phyloP scores from a whole-genome alignment of 1,140 invertebrate species.

The Macrostomum lignano region DNA sequence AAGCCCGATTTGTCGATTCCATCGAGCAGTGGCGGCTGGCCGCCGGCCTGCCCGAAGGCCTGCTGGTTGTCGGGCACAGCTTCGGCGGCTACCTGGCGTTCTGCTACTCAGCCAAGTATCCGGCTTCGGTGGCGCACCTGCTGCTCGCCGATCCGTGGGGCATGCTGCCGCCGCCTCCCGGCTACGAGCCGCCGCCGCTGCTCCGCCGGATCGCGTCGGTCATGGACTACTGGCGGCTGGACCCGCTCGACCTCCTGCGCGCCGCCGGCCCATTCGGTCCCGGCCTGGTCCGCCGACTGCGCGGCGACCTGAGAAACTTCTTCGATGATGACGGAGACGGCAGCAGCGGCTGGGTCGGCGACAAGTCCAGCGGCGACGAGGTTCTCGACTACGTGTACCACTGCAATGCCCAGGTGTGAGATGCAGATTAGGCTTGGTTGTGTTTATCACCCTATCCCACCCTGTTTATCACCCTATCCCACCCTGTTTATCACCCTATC shows the following conservation, averaged over 20 bases:
- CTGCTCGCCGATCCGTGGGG: constrained; percentile 90
- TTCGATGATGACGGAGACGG: constrained; percentile 9
- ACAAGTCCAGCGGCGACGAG: constrained; percentile 29
- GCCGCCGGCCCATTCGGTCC: constrained; percentile 41
- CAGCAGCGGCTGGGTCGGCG: not conserved
- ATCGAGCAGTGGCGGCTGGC: constrained; percentile 74
- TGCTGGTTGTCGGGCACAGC: constrained; percentile 58
- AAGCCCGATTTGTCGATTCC: constrained; percentile 56
- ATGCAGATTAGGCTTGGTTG: too few species aligned
- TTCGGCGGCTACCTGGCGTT: constrained; percentile 71
- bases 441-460: too few species aligned
- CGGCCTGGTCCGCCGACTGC: not conserved
- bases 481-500: too few species aligned
- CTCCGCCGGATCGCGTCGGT: constrained; percentile 36
- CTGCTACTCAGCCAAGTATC: constrained; percentile 47
- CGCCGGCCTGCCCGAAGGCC: constrained; percentile 57
- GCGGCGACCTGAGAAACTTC: constrained; percentile 7
- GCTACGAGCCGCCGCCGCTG: constrained; percentile 58
- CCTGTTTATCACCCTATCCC: too few species aligned
- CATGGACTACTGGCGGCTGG: constrained; percentile 44
- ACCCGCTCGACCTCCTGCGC: constrained; percentile 60
- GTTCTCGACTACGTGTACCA: constrained; percentile 87
- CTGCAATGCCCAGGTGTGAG: constrained; percentile 73
- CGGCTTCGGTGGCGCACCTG: constrained; percentile 30
- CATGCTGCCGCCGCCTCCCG: constrained; percentile 17